A percentile compares a stretch with the other conserved stretches of the same genome.
Evolutionary conservation across 2,888 invertebrate genomes (phyloP).

Genomic region (Melinaea marsaeus): DNA sequence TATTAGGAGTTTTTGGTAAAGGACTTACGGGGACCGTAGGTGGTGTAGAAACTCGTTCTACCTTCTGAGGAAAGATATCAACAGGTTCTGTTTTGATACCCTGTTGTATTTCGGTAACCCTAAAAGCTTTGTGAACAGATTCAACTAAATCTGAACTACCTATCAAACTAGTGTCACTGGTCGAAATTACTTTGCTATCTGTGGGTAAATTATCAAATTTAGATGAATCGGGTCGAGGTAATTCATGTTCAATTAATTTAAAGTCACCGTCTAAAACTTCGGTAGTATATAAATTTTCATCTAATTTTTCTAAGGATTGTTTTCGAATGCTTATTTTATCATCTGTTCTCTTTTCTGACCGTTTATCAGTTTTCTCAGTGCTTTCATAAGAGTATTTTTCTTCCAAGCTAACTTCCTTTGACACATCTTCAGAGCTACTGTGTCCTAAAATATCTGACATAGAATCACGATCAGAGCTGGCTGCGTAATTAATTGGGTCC

Average conservation of each 20-base stretch:
- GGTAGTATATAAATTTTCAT: neutral
- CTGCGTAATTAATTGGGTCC: slow-evolving; percentile 35
- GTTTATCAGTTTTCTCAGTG: slow-evolving; percentile 55
- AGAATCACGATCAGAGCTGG: slow-evolving; percentile 46
- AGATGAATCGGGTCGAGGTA: slow-evolving; percentile 37
- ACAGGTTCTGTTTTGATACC: slow-evolving; percentile 64
- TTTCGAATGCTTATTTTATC: slow-evolving; percentile 22
- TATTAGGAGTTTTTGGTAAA: slow-evolving; percentile 60
- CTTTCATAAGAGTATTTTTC: slow-evolving; percentile 68
- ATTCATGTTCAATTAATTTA: neutral
- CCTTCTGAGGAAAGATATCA: slow-evolving; percentile 36
- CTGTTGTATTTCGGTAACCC: slow-evolving; percentile 61
- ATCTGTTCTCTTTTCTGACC: neutral
- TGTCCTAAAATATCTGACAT: slow-evolving; percentile 43
- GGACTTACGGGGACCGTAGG: slow-evolving; percentile 85
- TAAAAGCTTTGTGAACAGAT: slow-evolving; percentile 64
- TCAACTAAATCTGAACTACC: slow-evolving; percentile 54
- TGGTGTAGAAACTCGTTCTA: slow-evolving; percentile 77
- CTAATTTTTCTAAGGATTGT: neutral
- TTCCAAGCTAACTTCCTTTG: slow-evolving; percentile 66
- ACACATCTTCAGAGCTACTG: slow-evolving; percentile 66
- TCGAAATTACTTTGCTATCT: slow-evolving; percentile 39
- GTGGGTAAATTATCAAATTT: slow-evolving; percentile 55
- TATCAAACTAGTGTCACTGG: slow-evolving; percentile 36
- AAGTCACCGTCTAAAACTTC: neutral